Conservation (phyloP, 2,888 invertebrate genomes). For the Papilio elwesi region DNA sequence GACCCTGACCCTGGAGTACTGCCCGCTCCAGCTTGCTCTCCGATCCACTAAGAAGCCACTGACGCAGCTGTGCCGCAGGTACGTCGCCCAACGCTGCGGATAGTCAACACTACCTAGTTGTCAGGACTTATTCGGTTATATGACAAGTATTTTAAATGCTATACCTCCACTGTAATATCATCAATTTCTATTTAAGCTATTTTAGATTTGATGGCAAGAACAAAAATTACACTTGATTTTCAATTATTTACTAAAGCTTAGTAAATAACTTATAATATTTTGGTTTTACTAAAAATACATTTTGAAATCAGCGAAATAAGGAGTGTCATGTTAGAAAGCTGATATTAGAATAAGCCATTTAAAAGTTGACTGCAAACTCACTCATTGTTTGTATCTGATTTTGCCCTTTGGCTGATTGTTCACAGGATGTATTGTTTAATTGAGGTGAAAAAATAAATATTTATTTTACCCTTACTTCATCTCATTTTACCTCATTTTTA, state of each 20-base stretch:
- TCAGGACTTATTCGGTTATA: no score
- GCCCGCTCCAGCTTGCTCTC: constrained; percentile 75
- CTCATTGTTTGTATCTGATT: constrained; percentile 36
- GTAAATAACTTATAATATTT: no score
- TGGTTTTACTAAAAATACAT: no score
- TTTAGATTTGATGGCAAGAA: no score
- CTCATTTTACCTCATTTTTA: no score
- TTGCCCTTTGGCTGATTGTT: constrained; percentile 26
- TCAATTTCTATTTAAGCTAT: no score
- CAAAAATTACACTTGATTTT: no score
- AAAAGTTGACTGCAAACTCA: constrained; percentile 25
- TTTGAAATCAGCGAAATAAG: constrained; percentile 8
- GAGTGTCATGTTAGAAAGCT: constrained; percentile 21
- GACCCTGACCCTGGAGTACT: constrained; percentile 75
- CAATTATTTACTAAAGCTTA: no score
- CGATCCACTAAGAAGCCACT: constrained; percentile 70
- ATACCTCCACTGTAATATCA: no score
- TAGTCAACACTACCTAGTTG: neutral
- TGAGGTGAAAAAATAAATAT: no score
- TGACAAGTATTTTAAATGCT: no score
- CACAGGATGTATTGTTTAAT: constrained; percentile 16
- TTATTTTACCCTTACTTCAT: neutral
- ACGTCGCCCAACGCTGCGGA: constrained; percentile 65
- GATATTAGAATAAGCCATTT: constrained; percentile 30
- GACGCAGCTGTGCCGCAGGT: constrained; percentile 68